These are phyloP conservation scores for Bombus sylvicola DNA, from an alignment of 1,140 invertebrate species.

Conservation along the genomic window DNA sequence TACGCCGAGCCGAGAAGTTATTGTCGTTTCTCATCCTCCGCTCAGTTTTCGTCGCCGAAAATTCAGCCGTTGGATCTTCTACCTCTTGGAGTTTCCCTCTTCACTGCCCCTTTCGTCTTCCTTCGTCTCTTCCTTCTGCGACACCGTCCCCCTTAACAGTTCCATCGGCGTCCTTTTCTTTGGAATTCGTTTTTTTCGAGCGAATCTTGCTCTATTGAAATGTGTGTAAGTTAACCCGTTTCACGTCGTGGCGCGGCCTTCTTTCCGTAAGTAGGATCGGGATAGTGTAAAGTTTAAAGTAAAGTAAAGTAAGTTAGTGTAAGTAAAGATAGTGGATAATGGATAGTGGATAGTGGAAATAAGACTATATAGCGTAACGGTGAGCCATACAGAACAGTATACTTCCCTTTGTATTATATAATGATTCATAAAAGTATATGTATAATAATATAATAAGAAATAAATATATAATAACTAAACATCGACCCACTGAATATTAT, in stretches of 20 bases:
- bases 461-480: too few relatives aligned
- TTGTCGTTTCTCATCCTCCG: slow-evolving; percentile 79
- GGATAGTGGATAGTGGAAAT: too few relatives aligned
- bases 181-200: not conserved
- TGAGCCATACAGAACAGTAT: too few relatives aligned
- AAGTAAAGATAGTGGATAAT: too few relatives aligned
- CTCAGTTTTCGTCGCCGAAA: slow-evolving; percentile 73
- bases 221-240: not conserved
- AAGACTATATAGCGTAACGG: too few relatives aligned
- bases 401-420: too few relatives aligned
- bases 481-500: too few relatives aligned
- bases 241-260: not conserved
- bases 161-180: not conserved
- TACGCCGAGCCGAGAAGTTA: slow-evolving; percentile 82
- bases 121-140: not conserved
- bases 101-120: not conserved
- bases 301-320: too few relatives aligned
- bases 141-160: not conserved
- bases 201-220: not conserved
- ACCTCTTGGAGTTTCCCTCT: slow-evolving; percentile 46
- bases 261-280: not conserved
- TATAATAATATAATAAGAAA: too few relatives aligned
- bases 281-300: too few relatives aligned
- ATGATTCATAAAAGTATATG: too few relatives aligned
- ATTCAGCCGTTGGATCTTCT: slow-evolving; percentile 68